phyloP scores from a whole-genome alignment of 2,113 vertebrate genomes.

The Crotalus helleri region DNA sequence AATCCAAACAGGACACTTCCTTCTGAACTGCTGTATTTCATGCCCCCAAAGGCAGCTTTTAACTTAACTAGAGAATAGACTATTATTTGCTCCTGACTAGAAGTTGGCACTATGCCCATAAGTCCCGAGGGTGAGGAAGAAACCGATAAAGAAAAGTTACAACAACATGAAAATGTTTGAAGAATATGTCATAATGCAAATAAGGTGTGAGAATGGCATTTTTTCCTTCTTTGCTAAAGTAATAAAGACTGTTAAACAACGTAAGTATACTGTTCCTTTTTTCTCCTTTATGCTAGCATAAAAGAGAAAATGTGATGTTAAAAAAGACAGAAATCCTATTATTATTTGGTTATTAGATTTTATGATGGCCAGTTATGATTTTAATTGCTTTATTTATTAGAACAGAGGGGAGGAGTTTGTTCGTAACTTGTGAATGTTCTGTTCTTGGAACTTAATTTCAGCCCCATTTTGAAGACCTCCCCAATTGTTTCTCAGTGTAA shows the following conservation, averaged over 20 bases:
- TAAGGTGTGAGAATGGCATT: constrained; percentile 31
- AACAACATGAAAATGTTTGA: constrained; percentile 50
- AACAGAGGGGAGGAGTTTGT: background rate
- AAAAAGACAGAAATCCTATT: background rate
- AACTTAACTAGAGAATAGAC: background rate
- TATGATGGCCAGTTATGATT: background rate
- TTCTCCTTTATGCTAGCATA: constrained; percentile 34
- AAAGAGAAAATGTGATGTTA: background rate
- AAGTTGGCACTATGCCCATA: constrained; percentile 37
- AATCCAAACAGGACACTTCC: background rate
- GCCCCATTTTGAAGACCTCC: too few species aligned
- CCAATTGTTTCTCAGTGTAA: background rate
- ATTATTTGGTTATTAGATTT: background rate
- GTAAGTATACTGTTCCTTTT: constrained; percentile 27
- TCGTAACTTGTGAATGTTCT: background rate
- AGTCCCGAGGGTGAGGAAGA: constrained; percentile 31
- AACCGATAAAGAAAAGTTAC: constrained; percentile 38
- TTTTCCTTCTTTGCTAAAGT: constrained; percentile 36
- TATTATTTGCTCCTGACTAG: constrained; percentile 23
- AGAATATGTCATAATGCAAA: constrained; percentile 56
- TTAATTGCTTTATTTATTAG: background rate
- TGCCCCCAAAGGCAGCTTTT: background rate
- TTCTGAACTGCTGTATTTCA: background rate
- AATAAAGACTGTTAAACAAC: constrained; percentile 28
- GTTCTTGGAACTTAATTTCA: background rate